These are phyloP conservation scores for Aleiodes alternator DNA, from an alignment of 2,888 invertebrate genomes.

Conservation along the genomic window DNA sequence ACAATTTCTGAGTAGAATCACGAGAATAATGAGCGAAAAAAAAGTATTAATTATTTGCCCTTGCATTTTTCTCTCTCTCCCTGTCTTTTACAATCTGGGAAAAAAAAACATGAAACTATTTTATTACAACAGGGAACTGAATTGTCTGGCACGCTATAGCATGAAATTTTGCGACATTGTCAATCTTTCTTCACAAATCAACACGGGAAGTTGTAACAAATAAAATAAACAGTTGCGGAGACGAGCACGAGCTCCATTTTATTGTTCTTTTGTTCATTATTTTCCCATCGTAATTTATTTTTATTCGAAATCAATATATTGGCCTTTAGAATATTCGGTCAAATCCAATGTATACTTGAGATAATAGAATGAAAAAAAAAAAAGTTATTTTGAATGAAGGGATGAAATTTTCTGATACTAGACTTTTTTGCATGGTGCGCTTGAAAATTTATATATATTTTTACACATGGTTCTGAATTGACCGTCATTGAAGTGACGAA, in stretches of 20 bases:
- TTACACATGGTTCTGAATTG: too few species aligned
- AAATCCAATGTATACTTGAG: too few species aligned
- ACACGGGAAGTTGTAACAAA: slow-evolving; percentile 14
- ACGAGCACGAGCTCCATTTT: slow-evolving; percentile 21
- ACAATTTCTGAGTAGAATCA: too few species aligned
- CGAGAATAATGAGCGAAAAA: too few species aligned
- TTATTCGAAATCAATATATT: slow-evolving; percentile 19
- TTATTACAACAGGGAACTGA: background rate
- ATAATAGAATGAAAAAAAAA: too few species aligned
- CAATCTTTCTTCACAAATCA: slow-evolving; percentile 3
- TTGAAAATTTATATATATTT: too few species aligned
- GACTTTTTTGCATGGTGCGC: too few species aligned
- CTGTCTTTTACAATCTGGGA: background rate
- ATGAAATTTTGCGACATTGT: background rate
- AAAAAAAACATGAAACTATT: background rate
- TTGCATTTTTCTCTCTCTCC: background rate
- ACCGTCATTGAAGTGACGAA: too few species aligned
- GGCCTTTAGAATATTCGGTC: background rate
- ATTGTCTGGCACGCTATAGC: slow-evolving; percentile 34
- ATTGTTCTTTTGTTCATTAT: slow-evolving; percentile 11
- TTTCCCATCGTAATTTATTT: background rate
- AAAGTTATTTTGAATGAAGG: slow-evolving; percentile 2
- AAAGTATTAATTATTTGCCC: background rate
- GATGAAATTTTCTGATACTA: too few species aligned
- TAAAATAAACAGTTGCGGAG: slow-evolving; percentile 7